Conservation (phyloP, 2,113 vertebrate genomes). For the Mormoops blainvillei region DNA sequence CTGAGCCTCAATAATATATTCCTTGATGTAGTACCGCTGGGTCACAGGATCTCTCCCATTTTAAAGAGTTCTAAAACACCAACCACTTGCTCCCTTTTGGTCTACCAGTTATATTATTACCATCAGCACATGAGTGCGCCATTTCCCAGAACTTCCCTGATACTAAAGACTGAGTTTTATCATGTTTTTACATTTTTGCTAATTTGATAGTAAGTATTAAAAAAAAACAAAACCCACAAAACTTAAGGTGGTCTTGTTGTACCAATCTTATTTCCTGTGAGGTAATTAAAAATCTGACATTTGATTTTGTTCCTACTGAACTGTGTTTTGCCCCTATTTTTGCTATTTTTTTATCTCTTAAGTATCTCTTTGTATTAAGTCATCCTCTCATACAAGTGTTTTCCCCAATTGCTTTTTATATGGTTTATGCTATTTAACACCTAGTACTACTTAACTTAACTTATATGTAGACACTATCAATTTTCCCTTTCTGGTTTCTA, state of each 20-base stretch:
- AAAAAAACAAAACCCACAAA: neutral
- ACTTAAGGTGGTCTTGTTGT: neutral
- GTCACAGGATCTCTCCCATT: neutral
- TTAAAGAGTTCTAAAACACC: neutral
- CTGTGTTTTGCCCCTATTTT: neutral
- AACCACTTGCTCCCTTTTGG: neutral
- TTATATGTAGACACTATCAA: neutral
- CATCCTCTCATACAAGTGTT: neutral
- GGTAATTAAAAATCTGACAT: neutral
- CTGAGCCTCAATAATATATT: neutral
- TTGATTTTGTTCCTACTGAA: constrained; percentile 12
- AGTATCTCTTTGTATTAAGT: neutral
- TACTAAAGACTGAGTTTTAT: neutral
- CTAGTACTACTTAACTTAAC: neutral
- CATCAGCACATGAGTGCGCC: neutral
- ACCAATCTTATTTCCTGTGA: neutral
- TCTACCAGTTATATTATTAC: neutral
- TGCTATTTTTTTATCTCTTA: neutral
- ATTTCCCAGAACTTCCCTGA: neutral
- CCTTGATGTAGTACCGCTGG: neutral
- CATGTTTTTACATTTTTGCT: neutral
- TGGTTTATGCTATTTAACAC: neutral
- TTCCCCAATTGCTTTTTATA: neutral
- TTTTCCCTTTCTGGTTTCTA: neutral
- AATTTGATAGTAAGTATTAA: neutral